Percentiles rank a stretch among this genome's conserved stretches.
Conservation (phyloP, 2,113 vertebrate species). For the Tylochromis polylepis region DNA sequence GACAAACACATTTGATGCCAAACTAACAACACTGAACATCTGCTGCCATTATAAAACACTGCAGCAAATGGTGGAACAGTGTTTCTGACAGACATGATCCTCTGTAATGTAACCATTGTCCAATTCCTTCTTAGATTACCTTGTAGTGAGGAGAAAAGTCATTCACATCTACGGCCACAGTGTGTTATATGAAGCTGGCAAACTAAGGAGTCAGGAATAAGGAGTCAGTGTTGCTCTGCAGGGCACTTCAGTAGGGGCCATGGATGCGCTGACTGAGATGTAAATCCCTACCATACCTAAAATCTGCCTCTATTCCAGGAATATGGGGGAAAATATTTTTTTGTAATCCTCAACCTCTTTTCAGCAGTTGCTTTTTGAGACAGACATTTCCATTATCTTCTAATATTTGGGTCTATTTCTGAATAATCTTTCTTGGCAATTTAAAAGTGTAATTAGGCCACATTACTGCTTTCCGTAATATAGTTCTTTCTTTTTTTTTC, state of each 20-base stretch:
- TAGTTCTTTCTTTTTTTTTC: neutral
- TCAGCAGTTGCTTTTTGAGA: neutral
- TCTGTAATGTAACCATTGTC: neutral
- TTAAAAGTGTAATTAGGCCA: slow-evolving; percentile 43
- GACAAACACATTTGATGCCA: neutral
- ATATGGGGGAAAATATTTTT: neutral
- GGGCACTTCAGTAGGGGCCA: neutral
- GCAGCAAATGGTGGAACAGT: neutral
- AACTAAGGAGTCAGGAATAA: neutral
- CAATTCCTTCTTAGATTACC: neutral
- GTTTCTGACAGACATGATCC: neutral
- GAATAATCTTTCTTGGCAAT: slow-evolving; percentile 31
- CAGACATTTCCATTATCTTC: slow-evolving; percentile 11
- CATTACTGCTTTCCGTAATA: slow-evolving; percentile 4
- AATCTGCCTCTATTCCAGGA: neutral
- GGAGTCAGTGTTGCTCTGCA: neutral
- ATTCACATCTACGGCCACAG: neutral
- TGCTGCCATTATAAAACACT: neutral
- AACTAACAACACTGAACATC: neutral
- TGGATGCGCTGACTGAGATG: neutral
- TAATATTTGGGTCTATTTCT: slow-evolving; percentile 21
- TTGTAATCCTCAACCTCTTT: neutral
- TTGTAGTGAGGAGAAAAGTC: neutral
- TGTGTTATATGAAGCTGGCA: neutral
- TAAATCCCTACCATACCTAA: neutral